These are phyloP conservation scores for Prochilodus magdalenae DNA, from an alignment of 2,113 vertebrate species.

Conservation along the genomic window DNA sequence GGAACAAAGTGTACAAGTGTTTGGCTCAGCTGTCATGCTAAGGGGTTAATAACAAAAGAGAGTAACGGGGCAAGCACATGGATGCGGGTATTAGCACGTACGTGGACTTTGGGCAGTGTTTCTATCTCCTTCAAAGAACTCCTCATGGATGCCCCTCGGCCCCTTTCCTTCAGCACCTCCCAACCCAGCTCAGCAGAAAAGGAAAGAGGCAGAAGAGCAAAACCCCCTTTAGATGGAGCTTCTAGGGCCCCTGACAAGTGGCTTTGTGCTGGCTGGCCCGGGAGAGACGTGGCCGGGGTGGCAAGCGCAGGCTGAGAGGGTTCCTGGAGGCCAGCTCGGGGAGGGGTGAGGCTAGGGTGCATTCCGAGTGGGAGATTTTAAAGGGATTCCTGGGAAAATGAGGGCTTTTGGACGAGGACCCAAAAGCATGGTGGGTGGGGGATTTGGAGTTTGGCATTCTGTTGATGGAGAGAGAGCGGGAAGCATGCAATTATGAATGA, in stretches of 20 bases:
- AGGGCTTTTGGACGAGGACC: conserved; percentile 13
- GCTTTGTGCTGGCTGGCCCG: conserved; percentile 50
- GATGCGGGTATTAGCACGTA: neutral
- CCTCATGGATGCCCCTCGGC: conserved; percentile 17
- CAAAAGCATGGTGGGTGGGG: neutral
- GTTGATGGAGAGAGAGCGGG: neutral
- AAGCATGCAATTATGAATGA: conserved; percentile 21
- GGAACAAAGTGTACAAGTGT: too few species aligned
- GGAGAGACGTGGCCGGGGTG: conserved; percentile 14
- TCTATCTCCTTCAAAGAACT: conserved; percentile 40
- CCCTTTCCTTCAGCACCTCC: conserved; percentile 18
- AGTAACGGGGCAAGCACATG: neutral
- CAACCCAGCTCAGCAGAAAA: conserved; percentile 16
- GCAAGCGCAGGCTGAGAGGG: conserved; percentile 17
- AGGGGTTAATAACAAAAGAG: conserved; percentile 7
- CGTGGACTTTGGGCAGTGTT: conserved; percentile 46
- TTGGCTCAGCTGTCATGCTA: neutral
- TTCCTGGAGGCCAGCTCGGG: neutral
- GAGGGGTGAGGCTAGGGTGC: neutral
- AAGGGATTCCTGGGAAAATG: conserved; percentile 14
- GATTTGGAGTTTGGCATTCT: conserved; percentile 17
- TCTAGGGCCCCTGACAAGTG: conserved; percentile 41
- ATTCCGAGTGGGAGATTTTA: neutral
- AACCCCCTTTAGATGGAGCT: conserved; percentile 38
- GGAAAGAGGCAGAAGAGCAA: neutral